Conservation (phyloP, 2,888 invertebrate species). For the Uropetala carovei region DNA sequence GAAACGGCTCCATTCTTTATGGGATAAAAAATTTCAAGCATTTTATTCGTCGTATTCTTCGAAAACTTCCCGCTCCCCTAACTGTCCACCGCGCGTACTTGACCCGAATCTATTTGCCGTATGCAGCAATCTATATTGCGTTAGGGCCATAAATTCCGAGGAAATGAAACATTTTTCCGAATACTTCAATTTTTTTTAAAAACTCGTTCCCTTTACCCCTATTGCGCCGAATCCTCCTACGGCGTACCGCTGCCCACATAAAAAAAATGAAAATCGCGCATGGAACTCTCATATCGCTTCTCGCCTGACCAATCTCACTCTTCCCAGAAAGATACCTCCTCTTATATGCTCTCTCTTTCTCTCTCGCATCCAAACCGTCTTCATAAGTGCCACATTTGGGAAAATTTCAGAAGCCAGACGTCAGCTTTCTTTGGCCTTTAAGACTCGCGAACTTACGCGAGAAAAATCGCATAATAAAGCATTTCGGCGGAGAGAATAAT, state of each 20-base stretch:
- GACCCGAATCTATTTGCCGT: neutral
- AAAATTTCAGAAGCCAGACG: constrained; percentile 26
- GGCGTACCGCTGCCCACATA: neutral
- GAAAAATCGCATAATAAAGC: neutral
- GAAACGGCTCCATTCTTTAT: neutral
- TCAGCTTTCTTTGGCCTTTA: constrained; percentile 49
- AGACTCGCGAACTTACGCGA: neutral
- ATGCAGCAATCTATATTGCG: constrained; percentile 21
- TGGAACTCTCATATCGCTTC: neutral
- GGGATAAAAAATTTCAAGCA: neutral
- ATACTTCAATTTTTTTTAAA: neutral
- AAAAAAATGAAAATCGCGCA: neutral
- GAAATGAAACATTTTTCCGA: constrained; percentile 6
- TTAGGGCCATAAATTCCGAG: neutral
- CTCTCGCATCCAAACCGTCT: constrained; percentile 37
- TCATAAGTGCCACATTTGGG: constrained; percentile 29
- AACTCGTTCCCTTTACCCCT: neutral
- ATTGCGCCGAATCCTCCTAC: neutral
- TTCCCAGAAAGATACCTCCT: neutral
- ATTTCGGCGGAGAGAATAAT: neutral
- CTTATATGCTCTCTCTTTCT: neutral
- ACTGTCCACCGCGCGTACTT: neutral
- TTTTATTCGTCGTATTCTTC: neutral
- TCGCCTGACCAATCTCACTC: constrained; percentile 1
- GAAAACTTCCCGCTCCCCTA: neutral